Base-by-base conservation (phyloP, 2,797 vertebrate species). In the Xenopus petersii region DNA sequence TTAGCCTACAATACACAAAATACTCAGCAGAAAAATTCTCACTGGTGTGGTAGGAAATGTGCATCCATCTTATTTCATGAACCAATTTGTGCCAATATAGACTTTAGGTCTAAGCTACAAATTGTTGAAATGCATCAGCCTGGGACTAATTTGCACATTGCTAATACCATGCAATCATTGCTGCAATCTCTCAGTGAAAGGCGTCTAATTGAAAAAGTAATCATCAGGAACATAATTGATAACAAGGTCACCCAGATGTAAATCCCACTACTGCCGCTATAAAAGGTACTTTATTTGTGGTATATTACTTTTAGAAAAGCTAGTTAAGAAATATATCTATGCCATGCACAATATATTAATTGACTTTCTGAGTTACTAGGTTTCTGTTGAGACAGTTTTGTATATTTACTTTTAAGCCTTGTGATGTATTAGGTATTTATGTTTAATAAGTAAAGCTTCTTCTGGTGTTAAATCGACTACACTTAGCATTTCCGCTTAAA, bases 121-220 rank as follows among this genome's bases (percentile, higher is more conserved):
- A 56, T 17, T 56, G 55, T 56, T 13, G 17, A 60, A 17, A 60
- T 24, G 58, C 10, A 61, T 70, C 58, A 15, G 46, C 58, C 55
- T 26, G 33, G 56, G 24, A 63, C 46, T 24, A 33, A n/a, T n/a
- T 51, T 71, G 58, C 47, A 48, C 11, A 16, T 63, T 47, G 4
- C 69, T 64, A 55, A 72, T 71, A 21, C n/a, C 5, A 56, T 42
- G 42, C 55, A 60, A 67, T 74, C 55, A 60, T 49, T 48, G 10
- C 17, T 64, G 16, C 48, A 67, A 66, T 59, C 55, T 60, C 26
- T 58, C 13, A 46, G 58, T 49, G 56, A 66, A 67, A 64, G 42
- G 36, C 47, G 13, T 16, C 21, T 24, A 15, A 61, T 21, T 36
- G 68, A 59, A 70, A 61, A 59, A n/a, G 67, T 26, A 24, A 64